Evolutionary conservation across 2,797 vertebrate genomes (phyloP).

Genomic region (Pempheris klunzingeri): DNA sequence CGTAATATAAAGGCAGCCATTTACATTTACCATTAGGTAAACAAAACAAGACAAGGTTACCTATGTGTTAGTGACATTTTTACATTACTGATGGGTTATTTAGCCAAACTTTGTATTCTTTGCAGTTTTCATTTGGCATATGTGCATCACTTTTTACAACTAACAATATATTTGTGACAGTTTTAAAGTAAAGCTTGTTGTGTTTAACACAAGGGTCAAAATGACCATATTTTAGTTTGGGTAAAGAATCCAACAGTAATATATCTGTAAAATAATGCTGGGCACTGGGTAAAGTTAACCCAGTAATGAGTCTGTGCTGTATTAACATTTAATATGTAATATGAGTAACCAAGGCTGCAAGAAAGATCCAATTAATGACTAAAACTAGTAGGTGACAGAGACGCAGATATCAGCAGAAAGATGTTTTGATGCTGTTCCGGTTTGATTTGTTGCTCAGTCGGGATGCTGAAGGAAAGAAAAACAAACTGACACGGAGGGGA

Average conservation of each 20-base stretch:
- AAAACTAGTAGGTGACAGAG: background rate
- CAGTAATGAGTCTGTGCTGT: background rate
- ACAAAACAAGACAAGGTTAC: no score
- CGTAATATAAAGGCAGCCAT: background rate
- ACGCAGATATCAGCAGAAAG: background rate
- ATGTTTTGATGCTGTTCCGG: slow-evolving; percentile 1
- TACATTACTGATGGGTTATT: background rate
- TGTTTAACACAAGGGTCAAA: background rate
- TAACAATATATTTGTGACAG: background rate
- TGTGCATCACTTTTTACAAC: background rate
- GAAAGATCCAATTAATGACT: background rate
- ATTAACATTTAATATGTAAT: background rate
- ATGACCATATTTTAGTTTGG: background rate
- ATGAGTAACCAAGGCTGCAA: background rate
- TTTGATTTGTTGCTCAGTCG: slow-evolving; percentile 5
- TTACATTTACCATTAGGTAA: no score
- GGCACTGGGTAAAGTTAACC: background rate
- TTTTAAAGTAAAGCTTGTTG: background rate
- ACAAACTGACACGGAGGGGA: background rate
- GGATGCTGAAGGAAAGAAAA: slow-evolving; percentile 16
- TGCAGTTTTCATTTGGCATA: background rate
- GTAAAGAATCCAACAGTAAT: background rate
- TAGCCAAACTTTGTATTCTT: background rate
- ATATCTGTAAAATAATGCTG: background rate
- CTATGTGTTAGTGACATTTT: background rate